A percentile compares a stretch with the other conserved stretches of the same genome.
phyloP scores from a whole-genome alignment of 2,888 invertebrate species.

The Philonicus albiceps region DNA sequence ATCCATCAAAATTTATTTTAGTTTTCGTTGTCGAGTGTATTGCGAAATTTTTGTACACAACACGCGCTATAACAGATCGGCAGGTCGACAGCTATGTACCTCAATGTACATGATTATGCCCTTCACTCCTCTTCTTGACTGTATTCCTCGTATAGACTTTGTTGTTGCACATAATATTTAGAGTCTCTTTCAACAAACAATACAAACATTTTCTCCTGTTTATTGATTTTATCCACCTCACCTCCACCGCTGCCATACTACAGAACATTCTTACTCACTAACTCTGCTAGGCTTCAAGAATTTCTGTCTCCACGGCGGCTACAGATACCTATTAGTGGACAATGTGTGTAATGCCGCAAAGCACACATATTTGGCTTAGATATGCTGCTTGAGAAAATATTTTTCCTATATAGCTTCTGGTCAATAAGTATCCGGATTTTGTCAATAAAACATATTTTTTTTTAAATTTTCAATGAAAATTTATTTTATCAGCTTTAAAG shows the following conservation, averaged over 20 bases:
- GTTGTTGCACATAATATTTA: constrained; percentile 36
- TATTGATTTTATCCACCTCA: constrained; percentile 30
- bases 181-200: constrained; percentile 32
- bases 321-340: background rate
- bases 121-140: constrained; percentile 29
- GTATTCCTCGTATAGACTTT: constrained; percentile 30
- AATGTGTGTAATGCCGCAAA: background rate
- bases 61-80: constrained; percentile 33
- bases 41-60: constrained; percentile 38
- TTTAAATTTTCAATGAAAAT: too few relatives aligned
- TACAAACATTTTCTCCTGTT: constrained; percentile 34
- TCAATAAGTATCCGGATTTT: too few relatives aligned
- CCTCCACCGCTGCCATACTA: background rate
- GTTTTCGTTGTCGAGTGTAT: constrained; percentile 35
- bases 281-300: background rate
- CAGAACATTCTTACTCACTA: constrained; percentile 11
- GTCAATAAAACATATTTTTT: too few relatives aligned
- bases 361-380: background rate
- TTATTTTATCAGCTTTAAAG: too few relatives aligned
- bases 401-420: too few relatives aligned
- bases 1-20: constrained; percentile 26
- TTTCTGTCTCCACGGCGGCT: background rate
- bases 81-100: constrained; percentile 39
- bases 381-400: background rate
- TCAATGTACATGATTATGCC: constrained; percentile 38